Evolutionary conservation across 2,797 vertebrate genomes (phyloP).

Genomic region (Hozukius guyotensis): DNA sequence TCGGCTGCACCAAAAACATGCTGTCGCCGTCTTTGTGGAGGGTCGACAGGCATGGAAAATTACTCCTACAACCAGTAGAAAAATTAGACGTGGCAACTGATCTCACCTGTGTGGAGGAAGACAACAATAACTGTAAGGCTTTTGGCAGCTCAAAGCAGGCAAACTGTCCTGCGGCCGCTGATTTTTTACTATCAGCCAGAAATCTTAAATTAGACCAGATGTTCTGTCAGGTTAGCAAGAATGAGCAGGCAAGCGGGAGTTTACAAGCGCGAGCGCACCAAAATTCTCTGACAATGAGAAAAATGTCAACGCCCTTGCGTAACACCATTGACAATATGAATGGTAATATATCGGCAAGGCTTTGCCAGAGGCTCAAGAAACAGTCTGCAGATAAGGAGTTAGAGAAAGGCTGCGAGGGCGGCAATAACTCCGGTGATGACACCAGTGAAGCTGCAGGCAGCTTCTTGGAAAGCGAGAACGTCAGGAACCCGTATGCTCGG

Average conservation of each 20-base stretch:
- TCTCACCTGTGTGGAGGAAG: conserved; percentile 85
- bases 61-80: conserved; percentile 82
- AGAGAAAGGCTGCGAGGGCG: conserved; percentile 87
- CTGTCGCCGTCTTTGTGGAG: conserved; percentile 82
- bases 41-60: conserved; percentile 85
- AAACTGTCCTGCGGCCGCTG: conserved; percentile 79
- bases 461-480: conserved; percentile 61
- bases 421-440: conserved; percentile 86
- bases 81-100: conserved; percentile 85
- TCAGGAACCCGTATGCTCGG: conserved; percentile 59
- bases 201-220: conserved; percentile 83
- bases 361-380: conserved; percentile 85
- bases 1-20: conserved; percentile 82
- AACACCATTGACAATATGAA: conserved; percentile 89
- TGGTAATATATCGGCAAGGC: conserved; percentile 87
- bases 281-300: conserved; percentile 72
- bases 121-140: conserved; percentile 76
- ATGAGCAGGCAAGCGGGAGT: conserved; percentile 70
- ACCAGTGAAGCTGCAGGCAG: conserved; percentile 70
- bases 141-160: conserved; percentile 85
- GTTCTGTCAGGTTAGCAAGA: conserved; percentile 81
- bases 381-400: conserved; percentile 83
- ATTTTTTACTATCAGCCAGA: conserved; percentile 82
- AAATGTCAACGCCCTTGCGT: conserved; percentile 84
- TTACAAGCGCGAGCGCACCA: conserved; percentile 79